Base-by-base conservation (phyloP, 2,113 vertebrate genomes). In the Gavialis gangeticus region DNA sequence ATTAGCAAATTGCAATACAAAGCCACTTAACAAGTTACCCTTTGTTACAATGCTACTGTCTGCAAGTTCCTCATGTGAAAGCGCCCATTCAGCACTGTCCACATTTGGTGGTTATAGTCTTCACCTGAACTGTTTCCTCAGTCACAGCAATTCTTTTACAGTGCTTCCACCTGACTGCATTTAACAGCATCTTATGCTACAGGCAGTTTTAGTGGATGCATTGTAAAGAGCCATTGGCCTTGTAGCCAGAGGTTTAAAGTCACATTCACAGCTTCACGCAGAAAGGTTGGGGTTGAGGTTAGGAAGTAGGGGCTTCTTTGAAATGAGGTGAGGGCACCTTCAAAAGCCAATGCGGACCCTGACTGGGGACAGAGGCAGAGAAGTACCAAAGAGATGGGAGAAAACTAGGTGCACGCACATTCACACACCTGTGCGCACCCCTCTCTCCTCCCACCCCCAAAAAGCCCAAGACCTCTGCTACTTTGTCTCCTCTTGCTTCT, bases 201-300 rank as follows among this genome's bases (percentile, higher is more conserved):
- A 60, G 87, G 95, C 91, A 34, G 56, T 69, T 46, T 16, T 10
- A 67, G 80, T 76, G 67, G 77, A 78, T 91, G 86, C 0, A 4
- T 71, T 78, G 28, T 28, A 30, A 87, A 91, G n/a, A 17, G 9
- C 55, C 85, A 62, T 56, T 37, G 34, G 64, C 63, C 92, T 90
- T 58, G 75, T 82, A 79, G 77, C 80, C 82, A 90, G 92, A 92
- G 92, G 46, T n/a, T 34, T 69, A 83, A 90, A 88, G 95, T 95
- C 88, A 69, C 78, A 96, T 97, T 97, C 94, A 96, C 95, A 97
- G 96, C 97, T 97, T 88, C 84, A 85, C 71, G 75, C 62, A 91
- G 89, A 96, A 89, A 79, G 76, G 84, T 85, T 1, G 85, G 88
- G 95, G 88, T 86, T 73, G 80, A 89, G 6, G 58, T 62, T 2